Conservation (phyloP, 1,140 invertebrate species). For the Zaprionus ornatus region DNA sequence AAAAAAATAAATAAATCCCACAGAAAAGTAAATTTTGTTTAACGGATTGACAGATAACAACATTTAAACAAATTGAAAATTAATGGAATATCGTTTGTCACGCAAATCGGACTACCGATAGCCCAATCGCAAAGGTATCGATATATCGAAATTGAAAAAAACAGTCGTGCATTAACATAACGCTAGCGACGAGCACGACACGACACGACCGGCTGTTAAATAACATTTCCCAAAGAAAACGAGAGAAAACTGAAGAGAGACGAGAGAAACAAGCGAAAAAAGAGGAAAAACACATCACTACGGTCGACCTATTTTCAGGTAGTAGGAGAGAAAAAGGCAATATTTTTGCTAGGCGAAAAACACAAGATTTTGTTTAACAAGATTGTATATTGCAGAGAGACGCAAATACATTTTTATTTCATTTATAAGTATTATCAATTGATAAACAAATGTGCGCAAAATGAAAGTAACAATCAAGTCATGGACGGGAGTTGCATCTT, state of each 20-base stretch:
- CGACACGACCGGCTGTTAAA: constrained; percentile 21
- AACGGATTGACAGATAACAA: background rate
- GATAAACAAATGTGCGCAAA: constrained; percentile 75
- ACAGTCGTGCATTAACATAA: constrained; percentile 10
- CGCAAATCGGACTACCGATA: background rate
- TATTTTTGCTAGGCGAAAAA: constrained; percentile 55
- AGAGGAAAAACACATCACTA: constrained; percentile 46
- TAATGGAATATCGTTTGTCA: background rate
- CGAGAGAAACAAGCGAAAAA: constrained; percentile 26
- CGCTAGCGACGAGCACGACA: constrained; percentile 16
- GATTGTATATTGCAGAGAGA: constrained; percentile 2
- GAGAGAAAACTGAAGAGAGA: constrained; percentile 20
- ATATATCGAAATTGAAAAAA: constrained; percentile 1
- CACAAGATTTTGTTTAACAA: constrained; percentile 8
- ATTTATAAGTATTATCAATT: constrained; percentile 20
- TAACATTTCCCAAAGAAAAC: constrained; percentile 14
- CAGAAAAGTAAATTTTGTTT: background rate
- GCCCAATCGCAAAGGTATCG: background rate
- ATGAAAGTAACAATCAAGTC: constrained; percentile 84
- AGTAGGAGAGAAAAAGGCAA: constrained; percentile 56
- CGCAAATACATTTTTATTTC: constrained; percentile 1
- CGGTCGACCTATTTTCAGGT: constrained; percentile 66
- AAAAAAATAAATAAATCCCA: too few relatives aligned
- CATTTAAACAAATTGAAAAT: background rate
- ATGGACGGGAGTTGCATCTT: constrained; percentile 98